Conservation (phyloP, 2,113 vertebrate species). For the Asarcornis scutulata region DNA sequence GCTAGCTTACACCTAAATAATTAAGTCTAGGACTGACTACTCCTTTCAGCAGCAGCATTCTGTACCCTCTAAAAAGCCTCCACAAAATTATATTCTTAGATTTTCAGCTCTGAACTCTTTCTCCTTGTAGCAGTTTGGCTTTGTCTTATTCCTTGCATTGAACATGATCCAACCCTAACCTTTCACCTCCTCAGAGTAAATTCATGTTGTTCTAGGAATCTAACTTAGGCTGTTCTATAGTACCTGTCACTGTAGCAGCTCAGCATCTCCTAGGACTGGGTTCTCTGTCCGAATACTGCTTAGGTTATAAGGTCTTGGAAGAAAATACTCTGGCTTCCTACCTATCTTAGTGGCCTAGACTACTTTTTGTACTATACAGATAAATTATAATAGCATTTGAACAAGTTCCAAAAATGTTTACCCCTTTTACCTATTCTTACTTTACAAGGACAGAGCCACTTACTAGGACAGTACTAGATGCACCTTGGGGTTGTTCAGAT, state of each 20-base stretch:
- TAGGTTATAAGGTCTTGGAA: neutral
- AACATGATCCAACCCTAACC: neutral
- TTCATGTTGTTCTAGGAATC: neutral
- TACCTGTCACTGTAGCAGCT: neutral
- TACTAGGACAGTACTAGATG: neutral
- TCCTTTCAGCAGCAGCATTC: neutral
- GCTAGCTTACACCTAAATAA: neutral
- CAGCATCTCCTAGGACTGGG: neutral
- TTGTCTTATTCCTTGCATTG: neutral
- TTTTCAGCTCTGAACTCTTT: neutral
- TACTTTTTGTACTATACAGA: neutral
- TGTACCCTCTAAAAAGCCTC: neutral
- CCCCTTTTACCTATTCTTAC: neutral
- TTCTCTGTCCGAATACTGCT: neutral
- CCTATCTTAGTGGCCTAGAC: neutral
- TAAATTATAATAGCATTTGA: neutral
- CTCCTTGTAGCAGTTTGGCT: neutral
- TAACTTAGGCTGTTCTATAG: neutral
- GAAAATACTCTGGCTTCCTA: neutral
- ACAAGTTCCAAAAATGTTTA: neutral
- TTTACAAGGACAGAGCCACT: neutral
- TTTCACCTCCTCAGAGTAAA: neutral
- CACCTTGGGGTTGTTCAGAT: neutral
- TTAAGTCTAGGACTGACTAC: neutral
- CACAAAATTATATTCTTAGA: neutral